phyloP scores from a whole-genome alignment of 1,140 invertebrate genomes.

The Drosophila bipectinata region DNA sequence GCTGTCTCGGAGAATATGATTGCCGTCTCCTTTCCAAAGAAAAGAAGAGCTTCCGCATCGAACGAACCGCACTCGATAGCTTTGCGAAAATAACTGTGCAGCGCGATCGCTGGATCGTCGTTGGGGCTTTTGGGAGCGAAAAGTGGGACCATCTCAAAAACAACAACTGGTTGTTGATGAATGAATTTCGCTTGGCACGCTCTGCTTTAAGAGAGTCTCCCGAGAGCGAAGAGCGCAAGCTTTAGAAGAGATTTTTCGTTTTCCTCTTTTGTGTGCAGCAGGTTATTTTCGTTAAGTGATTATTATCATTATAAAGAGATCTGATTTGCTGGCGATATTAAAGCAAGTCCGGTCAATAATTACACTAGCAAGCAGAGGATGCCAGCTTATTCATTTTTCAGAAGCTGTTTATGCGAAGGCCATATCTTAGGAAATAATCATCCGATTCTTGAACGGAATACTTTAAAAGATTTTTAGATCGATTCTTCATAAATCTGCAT shows the following conservation, averaged over 20 bases:
- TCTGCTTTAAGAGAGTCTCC: slow-evolving; percentile 48
- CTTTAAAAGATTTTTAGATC: no score
- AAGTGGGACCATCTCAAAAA: slow-evolving; percentile 29
- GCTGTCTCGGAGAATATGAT: slow-evolving; percentile 28
- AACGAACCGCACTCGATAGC: slow-evolving; percentile 71
- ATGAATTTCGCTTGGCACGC: slow-evolving; percentile 65
- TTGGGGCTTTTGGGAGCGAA: slow-evolving; percentile 24
- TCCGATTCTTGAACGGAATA: no score
- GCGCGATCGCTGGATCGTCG: slow-evolving; percentile 23
- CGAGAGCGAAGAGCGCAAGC: neutral
- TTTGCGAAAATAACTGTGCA: slow-evolving; percentile 64
- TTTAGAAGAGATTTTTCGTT: neutral
- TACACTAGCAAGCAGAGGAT: slow-evolving; percentile 16
- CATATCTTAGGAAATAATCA: no score
- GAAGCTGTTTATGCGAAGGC: no score
- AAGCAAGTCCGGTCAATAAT: slow-evolving; percentile 40
- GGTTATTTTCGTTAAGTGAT: slow-evolving; percentile 62
- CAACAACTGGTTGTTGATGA: slow-evolving; percentile 45
- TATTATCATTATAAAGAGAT: slow-evolving; percentile 63
- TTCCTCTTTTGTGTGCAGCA: slow-evolving; percentile 45
- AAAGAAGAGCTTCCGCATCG: slow-evolving; percentile 39
- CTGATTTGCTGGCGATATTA: slow-evolving; percentile 58
- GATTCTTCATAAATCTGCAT: no score
- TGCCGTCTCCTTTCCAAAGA: slow-evolving; percentile 21
- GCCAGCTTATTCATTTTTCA: neutral